Evolutionary conservation across 1,140 invertebrate genomes (phyloP), one percentile per base, ranked within the genome.

Genomic region (Cydia fagiglandana): DNA sequence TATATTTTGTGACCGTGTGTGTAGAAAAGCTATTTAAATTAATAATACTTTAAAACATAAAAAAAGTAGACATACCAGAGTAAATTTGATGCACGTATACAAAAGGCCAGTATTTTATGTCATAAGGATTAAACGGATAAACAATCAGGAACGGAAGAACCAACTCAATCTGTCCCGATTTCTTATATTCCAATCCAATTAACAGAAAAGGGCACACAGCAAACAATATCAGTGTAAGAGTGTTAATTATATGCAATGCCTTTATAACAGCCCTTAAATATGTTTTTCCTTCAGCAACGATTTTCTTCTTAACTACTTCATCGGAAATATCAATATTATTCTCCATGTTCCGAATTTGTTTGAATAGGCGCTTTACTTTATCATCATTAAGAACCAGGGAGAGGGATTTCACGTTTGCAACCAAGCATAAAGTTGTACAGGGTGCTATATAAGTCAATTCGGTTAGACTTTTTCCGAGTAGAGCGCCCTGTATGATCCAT

Each of bases 81-180:
- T 73, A 82, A 70, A 80, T 50, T 73, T 86, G 84, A 41, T 79
- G 78, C 2, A 81, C 10, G 74, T 86, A 84, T 9, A 82, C 64
- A n/a, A 80, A 68, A 3, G 80, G 82, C 76, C 77, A 84, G 70
- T 75, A 66, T 34, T 34, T 78, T 3, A 78, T 24, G 38, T 80
- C 73, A 24, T 75, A 81, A 6, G 79, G 56, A 76, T 86, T 75
- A 17, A 86, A 86, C 13, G 83, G 83, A 77, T 86, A 86, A 12
- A 77, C 13, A 50, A 80, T 68, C 0, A 80, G 20, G 24, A 81
- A 78, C 1, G 83, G 83, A 1, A 83, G n/a, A 9, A 80, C 17
- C 1, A 80, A 56, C 9, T 79, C 77, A 0, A 81, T 2, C 64
- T 79, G 76, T 17, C 50, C 76, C 1, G 61, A 80, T 20, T 70